These are phyloP conservation scores for Carposina sasakii DNA, from an alignment of 1,140 invertebrate species.

Conservation along the genomic window DNA sequence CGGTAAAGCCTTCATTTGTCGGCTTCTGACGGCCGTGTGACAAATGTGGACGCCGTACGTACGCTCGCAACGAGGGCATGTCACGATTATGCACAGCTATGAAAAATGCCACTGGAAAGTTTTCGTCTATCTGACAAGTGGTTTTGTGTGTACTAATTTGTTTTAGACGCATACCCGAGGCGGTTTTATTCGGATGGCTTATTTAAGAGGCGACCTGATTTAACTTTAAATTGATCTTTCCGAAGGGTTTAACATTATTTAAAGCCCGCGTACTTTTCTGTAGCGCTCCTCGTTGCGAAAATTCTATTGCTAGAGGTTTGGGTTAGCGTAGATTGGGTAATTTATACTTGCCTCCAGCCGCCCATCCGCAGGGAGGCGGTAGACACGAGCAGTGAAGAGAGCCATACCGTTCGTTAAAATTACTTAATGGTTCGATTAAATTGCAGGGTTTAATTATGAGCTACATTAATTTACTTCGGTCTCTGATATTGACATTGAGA, in stretches of 20 bases:
- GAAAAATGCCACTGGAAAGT: conserved; percentile 51
- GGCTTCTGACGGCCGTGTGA: conserved; percentile 63
- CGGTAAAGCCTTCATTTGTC: conserved; percentile 70
- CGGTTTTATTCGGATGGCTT: no score
- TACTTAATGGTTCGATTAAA: conserved; percentile 63
- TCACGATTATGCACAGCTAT: conserved; percentile 53
- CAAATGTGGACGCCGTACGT: conserved; percentile 62
- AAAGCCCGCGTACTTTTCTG: conserved; percentile 58
- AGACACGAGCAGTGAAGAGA: conserved; percentile 49
- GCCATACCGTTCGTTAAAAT: conserved; percentile 57
- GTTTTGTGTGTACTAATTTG: no score
- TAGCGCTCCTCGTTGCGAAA: conserved; percentile 55
- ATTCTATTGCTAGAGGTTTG: conserved; percentile 63
- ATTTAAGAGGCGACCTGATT: conserved; percentile 29
- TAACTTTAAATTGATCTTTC: conserved; percentile 1
- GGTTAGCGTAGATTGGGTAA: conserved; percentile 69
- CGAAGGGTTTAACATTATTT: conserved; percentile 31
- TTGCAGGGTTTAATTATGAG: conserved; percentile 39
- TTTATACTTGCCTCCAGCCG: conserved; percentile 64
- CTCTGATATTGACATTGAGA: no score
- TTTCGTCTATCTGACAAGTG: conserved; percentile 16
- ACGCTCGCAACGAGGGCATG: conserved; percentile 30
- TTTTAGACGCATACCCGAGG: no score
- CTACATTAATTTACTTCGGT: conserved; percentile 35
- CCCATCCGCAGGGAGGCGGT: conserved; percentile 30